Evolutionary conservation across 2,113 vertebrate species (phyloP).

Genomic region (Rhodinocichla rosea): DNA sequence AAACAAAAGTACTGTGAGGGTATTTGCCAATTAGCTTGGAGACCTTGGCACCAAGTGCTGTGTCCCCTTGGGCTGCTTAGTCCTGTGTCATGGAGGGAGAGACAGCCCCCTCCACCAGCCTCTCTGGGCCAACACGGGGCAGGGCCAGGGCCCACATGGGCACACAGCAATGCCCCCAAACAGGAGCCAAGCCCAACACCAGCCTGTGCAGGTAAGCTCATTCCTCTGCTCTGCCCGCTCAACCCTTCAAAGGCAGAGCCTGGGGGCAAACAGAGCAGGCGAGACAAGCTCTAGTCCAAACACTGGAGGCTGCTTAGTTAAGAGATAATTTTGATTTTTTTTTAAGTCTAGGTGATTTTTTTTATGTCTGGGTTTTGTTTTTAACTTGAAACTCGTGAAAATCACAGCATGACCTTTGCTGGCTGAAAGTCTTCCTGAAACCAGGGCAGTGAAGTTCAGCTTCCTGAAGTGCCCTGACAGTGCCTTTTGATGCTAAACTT

Average conservation of each 20-base stretch:
- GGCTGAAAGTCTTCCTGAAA: not conserved
- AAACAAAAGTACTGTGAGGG: not conserved
- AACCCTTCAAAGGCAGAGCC: slow-evolving; percentile 22
- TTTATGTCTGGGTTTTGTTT: slow-evolving; percentile 43
- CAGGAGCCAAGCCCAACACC: not conserved
- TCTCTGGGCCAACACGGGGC: not conserved
- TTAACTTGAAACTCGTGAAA: not conserved
- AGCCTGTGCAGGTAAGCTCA: not conserved
- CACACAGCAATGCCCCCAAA: fast-evolving
- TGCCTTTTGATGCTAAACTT: not conserved
- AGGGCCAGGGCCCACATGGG: fast-evolving
- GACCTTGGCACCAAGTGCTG: fast-evolving
- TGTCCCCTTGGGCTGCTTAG: not conserved
- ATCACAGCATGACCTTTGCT: not conserved
- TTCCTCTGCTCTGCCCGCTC: not conserved
- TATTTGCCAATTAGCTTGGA: fast-evolving
- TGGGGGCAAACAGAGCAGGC: not conserved
- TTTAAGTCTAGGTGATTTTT: not conserved
- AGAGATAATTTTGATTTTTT: not conserved
- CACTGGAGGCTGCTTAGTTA: not conserved
- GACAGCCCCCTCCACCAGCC: not conserved
- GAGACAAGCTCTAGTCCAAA: not conserved
- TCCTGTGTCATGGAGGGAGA: fast-evolving
- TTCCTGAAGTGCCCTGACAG: not conserved
- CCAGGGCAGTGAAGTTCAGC: not conserved